Evolutionary conservation across 2,888 invertebrate species (phyloP), one percentile per base, ranked within the genome.

Genomic region (Monochamus alternatus): DNA sequence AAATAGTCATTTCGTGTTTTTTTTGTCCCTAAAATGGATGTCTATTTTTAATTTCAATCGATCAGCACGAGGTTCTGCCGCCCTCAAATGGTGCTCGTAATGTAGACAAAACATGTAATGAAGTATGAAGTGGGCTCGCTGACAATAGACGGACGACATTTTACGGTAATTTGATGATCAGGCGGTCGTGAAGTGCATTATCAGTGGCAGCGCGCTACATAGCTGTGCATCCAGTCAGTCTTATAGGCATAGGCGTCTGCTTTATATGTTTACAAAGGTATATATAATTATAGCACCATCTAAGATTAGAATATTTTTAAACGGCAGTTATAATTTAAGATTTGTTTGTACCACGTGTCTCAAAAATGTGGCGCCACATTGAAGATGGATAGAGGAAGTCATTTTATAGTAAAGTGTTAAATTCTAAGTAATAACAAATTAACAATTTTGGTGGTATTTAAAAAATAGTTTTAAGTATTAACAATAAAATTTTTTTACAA

Each of bases 131-230:
- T 63, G 51, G 63, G 60, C 60, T 14, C 7, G 52, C 8, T 52
- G 63, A 63, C 71, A 71, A 71, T 71, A 47, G 71, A 60, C 32
- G 63, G 52, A 52, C 63, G 51, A 71, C 52, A 71, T 71, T 71
- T 71, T 62, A 71, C 71, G 71, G 71, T 63, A 32, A 71, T 63
- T 71, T 71, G 71, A 63, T 71, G 71, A 63, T 62, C 71, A 71
- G 62, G 62, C 62, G 70, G 59, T 52, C 71, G 63, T 71, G 71
- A 71, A 71, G 63, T 71, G 71, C 71, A 71, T 71, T 63, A 71
- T 62, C 51, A 31, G 47, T 59, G 69, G 69, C 60, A 44, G 69
- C 60, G 44, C 38, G 52, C 44, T 60, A 59, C 69, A 62, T 51
- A n/a, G 31, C 14, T 32, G 47, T 65, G 65, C 31, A 47, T 31